Base-by-base conservation (phyloP, 2,797 vertebrate species). In the Sebastes diploproa region DNA sequence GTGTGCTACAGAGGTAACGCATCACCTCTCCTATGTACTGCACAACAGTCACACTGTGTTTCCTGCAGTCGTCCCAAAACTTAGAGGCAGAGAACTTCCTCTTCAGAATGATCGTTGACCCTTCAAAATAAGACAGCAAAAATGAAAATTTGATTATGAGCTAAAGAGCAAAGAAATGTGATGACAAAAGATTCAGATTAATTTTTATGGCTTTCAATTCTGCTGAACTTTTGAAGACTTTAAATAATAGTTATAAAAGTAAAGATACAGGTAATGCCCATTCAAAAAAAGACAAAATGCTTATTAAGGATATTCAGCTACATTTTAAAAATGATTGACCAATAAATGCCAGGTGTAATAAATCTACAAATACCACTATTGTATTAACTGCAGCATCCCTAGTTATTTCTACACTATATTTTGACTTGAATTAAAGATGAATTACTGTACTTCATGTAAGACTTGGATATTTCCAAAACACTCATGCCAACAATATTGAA, bases 1-100 rank as follows among this genome's bases (percentile, higher is more conserved):
- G 94, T 23, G 93, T 79, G 55, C 93, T 96, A 83, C 96, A 97
- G 62, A 98, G 95, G 86, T 98, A 98, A 25, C 96, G 96, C 90
- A 98, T 96, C 76, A 97, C 93, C 79, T 98, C 97, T 65, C 97
- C 97, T 0, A 98, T 97, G 76, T 98, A 98, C 91, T 97, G 97
- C 80, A 98, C 92, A 29, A 96, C 95, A 0, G 97, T 98, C 78
- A 97, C 95, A 0, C 95, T 95, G 67, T 97, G 86, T 85, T 96
- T 97, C 85, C 97, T 96, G 92, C 97, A 98, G 84, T 98, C 97
- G 2, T 96, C 95, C 97, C 97, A 98, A 85, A 98, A 98, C 82
- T 96, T 95, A 66, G 96, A 97, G 75, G 96, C 96, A 75, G 97
- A 98, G 93, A 98, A 98, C 93, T 95, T 98, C 83, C 89, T 92